Percentiles rank a stretch among this genome's conserved stretches.
These are phyloP conservation scores for Microcebus jonahi DNA, from an alignment of 2,113 vertebrate species.

Conservation along the genomic window DNA sequence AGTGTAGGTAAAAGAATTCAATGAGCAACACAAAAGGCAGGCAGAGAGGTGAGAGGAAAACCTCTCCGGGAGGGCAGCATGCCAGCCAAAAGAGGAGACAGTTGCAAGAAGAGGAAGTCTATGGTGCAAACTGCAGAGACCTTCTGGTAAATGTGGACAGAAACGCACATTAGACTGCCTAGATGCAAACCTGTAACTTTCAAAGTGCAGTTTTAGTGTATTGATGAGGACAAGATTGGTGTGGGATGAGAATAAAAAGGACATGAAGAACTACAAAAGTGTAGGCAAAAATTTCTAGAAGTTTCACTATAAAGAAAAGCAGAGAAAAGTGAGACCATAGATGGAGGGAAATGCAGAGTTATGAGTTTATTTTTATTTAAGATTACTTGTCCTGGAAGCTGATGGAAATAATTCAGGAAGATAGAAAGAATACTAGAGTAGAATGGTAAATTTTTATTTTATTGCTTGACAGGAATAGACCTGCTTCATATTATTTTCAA, in stretches of 20 bases:
- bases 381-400: neutral
- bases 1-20: neutral
- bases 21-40: neutral
- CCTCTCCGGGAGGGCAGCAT: too few species aligned
- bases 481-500: neutral
- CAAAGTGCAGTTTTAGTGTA: too few species aligned
- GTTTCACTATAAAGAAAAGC: neutral
- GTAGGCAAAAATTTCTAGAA: neutral
- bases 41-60: neutral
- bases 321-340: neutral
- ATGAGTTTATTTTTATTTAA: neutral
- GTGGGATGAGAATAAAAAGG: neutral
- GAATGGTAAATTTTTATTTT: neutral
- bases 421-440: neutral
- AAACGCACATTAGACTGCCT: accelerated
- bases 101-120: neutral
- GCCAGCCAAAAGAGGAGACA: neutral
- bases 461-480: neutral
- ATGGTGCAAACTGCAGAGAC: neutral
- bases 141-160: neutral
- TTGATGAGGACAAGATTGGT: too few species aligned
- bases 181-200: neutral
- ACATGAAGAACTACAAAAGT: neutral
- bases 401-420: neutral
- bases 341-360: neutral